Evolutionary conservation across 2,888 invertebrate species (phyloP).

Genomic region (Drosophila histrio): DNA sequence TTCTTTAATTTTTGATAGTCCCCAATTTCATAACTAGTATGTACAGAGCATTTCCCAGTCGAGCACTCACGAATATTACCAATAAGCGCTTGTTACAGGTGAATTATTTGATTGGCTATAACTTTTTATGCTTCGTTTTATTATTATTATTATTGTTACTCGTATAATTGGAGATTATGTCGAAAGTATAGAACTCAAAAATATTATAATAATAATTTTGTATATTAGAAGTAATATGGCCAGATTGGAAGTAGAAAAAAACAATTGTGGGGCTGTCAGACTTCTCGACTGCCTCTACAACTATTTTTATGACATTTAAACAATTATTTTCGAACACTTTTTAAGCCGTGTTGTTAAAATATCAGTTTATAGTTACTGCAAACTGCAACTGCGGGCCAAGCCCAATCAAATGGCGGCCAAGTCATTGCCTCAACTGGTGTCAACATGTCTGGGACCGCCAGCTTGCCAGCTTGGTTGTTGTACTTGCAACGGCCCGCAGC

Average conservation of each 20-base stretch:
- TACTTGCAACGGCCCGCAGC: conserved; percentile 56
- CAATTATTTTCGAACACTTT: conserved; percentile 69
- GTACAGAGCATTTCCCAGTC: neutral
- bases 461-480: conserved; percentile 36
- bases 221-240: neutral
- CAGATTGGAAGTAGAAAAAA: neutral
- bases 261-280: neutral
- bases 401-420: conserved; percentile 52
- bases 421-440: conserved; percentile 61
- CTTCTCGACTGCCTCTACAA: neutral
- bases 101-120: neutral
- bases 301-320: conserved; percentile 77
- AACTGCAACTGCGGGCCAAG: conserved; percentile 42
- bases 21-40: too few relatives aligned
- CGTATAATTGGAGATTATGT: neutral
- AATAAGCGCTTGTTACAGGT: neutral
- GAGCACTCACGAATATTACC: neutral
- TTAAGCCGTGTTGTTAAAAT: conserved; percentile 57
- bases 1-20: too few relatives aligned
- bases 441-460: conserved; percentile 74
- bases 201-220: neutral
- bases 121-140: neutral
- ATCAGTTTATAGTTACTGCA: conserved; percentile 49
- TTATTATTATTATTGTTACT: neutral
- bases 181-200: neutral